Base-by-base conservation (phyloP, 2,888 invertebrate genomes). In the Malacosoma neustria region DNA sequence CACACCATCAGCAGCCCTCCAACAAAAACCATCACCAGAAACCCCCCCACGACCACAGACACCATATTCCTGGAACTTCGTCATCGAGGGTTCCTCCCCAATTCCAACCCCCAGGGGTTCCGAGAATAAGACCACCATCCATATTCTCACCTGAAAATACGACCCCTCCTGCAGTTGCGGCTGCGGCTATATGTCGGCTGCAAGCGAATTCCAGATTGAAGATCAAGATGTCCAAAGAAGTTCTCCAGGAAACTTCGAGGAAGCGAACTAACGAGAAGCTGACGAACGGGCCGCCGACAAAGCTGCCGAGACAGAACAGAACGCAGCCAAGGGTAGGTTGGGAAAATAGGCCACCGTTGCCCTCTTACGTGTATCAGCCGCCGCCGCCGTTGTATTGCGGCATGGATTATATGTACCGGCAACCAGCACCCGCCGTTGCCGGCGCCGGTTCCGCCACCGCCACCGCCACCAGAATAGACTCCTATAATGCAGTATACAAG, bases 141-240 rank as follows among this genome's bases (percentile, higher is more conserved):
- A 59, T 91, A 22, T 91, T 91, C 62, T 91, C 91, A 2, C 91
- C 91, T 0, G 91, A 91, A 43, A 90, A 89, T 42, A 77, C 67
- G 0, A 80, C 79, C 1, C 80, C 87, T 0, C 87, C 89, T 4
- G 63, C 72, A 2, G 76, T 69, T 3, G 77, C 80, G 1, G 85
- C 87, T 9, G 66, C 70, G 1, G 64, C 70, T 0, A 70, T 69
- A 1, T 49, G 53, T 46, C 57, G 62, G 35, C 60, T 46, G 48
- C 63, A 62, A 32, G 74, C 76, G 2, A 22, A 9, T 22, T 74
- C 87, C 3, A 88, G 89, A 1, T 71, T 94, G 31, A 94, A 93
- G 71, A 92, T 94, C 52, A 94, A 94, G 80, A 94, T 95, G 47
- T 90, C 93, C 14, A 93, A 93, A 58, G 93, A 93, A 46, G 88